phyloP scores from a whole-genome alignment of 2,113 vertebrate genomes.

The Tor tambroides region DNA sequence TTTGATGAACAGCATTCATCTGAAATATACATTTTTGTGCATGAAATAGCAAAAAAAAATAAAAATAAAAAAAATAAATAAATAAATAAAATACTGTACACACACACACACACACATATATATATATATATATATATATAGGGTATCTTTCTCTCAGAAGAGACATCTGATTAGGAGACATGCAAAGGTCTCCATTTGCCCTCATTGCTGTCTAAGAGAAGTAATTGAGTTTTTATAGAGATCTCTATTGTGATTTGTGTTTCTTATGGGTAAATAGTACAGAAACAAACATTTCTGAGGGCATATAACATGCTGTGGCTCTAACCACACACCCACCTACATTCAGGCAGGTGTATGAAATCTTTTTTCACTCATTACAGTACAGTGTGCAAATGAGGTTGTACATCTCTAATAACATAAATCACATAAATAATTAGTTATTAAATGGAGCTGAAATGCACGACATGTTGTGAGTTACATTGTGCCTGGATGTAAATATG shows the following conservation, averaged over 20 bases:
- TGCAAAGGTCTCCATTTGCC: background rate
- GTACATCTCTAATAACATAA: constrained; percentile 13
- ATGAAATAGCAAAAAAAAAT: too few relatives aligned
- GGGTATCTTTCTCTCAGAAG: background rate
- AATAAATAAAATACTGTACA: too few relatives aligned
- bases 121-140: too few relatives aligned
- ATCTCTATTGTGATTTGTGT: background rate
- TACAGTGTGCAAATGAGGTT: constrained; percentile 20
- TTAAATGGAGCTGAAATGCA: constrained; percentile 33
- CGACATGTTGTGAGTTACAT: constrained; percentile 19
- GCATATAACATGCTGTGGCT: background rate
- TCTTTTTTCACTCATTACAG: background rate
- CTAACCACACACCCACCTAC: background rate
- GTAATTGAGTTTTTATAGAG: background rate
- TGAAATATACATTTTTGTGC: too few relatives aligned
- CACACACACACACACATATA: too few relatives aligned
- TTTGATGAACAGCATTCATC: background rate
- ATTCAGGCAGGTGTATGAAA: background rate
- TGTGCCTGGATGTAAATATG: background rate
- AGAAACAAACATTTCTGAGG: background rate
- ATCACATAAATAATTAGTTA: constrained; percentile 40
- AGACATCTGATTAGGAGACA: background rate
- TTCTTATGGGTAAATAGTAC: background rate
- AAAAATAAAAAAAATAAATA: too few relatives aligned
- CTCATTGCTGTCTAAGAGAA: background rate